Percentiles rank a stretch among this genome's conserved stretches.
These are phyloP conservation scores for Aplysina aerophoba DNA, from an alignment of 37 sponge, comb jelly and placozoan species.

Conservation along the genomic window DNA sequence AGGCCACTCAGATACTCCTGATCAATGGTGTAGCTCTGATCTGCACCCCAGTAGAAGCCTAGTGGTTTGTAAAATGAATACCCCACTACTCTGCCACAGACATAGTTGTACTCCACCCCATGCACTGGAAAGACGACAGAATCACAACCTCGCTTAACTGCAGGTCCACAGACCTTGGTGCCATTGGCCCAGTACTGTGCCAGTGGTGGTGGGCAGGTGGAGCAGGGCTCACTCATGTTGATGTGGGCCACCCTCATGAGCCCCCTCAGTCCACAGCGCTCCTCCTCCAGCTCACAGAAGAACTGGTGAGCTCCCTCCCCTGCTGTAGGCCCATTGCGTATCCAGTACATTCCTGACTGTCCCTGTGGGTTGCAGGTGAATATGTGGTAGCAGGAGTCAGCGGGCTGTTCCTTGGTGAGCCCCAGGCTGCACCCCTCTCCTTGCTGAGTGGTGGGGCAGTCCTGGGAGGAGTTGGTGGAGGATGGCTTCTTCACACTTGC, in stretches of 20 bases:
- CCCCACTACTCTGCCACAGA: slow-evolving; percentile 28
- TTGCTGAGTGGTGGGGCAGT: too few species aligned
- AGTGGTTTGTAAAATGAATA: neutral
- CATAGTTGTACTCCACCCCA: slow-evolving; percentile 9
- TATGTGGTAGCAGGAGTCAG: too few species aligned
- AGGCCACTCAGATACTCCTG: too few species aligned
- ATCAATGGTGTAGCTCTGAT: too few species aligned
- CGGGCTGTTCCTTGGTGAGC: too few species aligned
- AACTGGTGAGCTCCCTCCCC: slow-evolving; percentile 3
- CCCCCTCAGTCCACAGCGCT: slow-evolving; percentile 13
- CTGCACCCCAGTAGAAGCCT: neutral
- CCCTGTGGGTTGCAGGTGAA: too few species aligned
- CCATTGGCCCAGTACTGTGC: slow-evolving; percentile 31
- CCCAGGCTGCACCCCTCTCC: too few species aligned
- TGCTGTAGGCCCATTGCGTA: too few species aligned
- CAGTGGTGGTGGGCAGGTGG: slow-evolving; percentile 18
- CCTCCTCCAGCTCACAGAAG: slow-evolving; percentile 12
- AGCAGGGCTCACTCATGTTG: slow-evolving; percentile 12
- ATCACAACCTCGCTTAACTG: neutral
- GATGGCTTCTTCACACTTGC: too few species aligned
- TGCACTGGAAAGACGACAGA: slow-evolving; percentile 1
- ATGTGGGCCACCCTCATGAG: slow-evolving; percentile 21
- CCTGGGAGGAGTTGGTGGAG: too few species aligned
- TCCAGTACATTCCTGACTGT: too few species aligned
- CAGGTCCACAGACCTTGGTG: neutral